Conservation (phyloP, 2,113 vertebrate genomes). For the Tamias sibiricus region DNA sequence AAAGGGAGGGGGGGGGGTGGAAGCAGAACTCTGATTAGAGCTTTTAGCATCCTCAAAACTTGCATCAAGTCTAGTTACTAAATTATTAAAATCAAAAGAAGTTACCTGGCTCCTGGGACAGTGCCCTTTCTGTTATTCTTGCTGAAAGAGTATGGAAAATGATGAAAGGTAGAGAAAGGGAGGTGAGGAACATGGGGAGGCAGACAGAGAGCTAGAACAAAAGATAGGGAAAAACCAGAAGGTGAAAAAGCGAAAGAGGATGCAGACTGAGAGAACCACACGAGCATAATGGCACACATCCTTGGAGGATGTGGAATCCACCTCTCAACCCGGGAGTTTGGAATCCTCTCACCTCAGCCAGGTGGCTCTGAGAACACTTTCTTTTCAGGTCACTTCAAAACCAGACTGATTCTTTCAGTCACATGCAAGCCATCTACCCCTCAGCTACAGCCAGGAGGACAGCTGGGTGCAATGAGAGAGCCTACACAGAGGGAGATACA, state of each 20-base stretch:
- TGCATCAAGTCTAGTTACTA: not conserved
- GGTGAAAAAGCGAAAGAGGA: not conserved
- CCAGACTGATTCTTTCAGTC: not conserved
- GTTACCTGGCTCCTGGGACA: not conserved
- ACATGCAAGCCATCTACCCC: not conserved
- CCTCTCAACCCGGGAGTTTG: not conserved
- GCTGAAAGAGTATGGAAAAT: not conserved
- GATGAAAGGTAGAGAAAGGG: not conserved
- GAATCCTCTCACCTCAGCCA: not conserved
- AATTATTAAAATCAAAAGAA: not conserved
- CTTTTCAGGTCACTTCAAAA: constrained; percentile 40
- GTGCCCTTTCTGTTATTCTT: not conserved
- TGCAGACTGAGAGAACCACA: not conserved
- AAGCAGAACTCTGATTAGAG: not conserved
- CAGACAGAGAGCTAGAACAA: not conserved
- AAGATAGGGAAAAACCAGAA: not conserved
- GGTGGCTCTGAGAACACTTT: not conserved
- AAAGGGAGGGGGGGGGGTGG: not conserved
- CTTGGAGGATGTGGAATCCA: not conserved
- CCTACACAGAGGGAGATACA: not conserved
- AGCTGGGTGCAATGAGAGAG: not conserved
- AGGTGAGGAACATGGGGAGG: not conserved
- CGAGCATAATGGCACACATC: not conserved
- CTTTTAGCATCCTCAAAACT: not conserved
- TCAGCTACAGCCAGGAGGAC: not conserved